Base-by-base conservation (phyloP, 2,888 invertebrate species). In the Pandemis corylana region DNA sequence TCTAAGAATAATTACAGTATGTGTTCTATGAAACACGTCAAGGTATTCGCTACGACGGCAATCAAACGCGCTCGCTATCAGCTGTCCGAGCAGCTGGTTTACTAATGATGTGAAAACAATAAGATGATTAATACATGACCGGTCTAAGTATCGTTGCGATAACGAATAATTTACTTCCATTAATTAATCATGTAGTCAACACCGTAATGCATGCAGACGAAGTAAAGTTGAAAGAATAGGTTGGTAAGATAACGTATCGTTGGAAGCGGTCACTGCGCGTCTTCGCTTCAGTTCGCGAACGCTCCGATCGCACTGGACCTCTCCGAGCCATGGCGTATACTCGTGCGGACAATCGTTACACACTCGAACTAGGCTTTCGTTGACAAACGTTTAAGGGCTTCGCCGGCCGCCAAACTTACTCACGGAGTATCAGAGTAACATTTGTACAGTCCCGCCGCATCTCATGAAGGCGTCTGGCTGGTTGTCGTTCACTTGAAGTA, bases 261-360 rank as follows among this genome's bases (percentile, higher is more conserved):
- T 85, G 88, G 89, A 88, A 87, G 87, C 88, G 89, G 90, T 86
- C 86, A 89, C 89, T 80, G 87, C 84, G 90, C 89, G 87, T 85
- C 87, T 86, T 88, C 86, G 87, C 84, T 85, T 84, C 87, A 87
- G 86, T 87, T 88, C 89, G 91, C 85, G 90, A 87, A 87, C 91
- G 91, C 89, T 92, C 93, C 93, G 87, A 93, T 93, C 94, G 94
- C 94, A 94, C 93, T 90, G 89, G 89, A 91, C 91, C 93, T 87
- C 93, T 93, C 91, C 90, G 89, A 90, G 87, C 87, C 87, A 82
- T 85, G 84, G 86, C 88, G 89, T 86, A 85, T 85, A 84, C 86
- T 86, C 87, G 88, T 86, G 86, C 83, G 83, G 83, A 83, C 78
- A 77, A 53, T 80, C 79, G 76, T 80, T 81, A 77, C 80, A 81